phyloP scores from a whole-genome alignment of 2,888 invertebrate species.

The Junonia oenone region DNA sequence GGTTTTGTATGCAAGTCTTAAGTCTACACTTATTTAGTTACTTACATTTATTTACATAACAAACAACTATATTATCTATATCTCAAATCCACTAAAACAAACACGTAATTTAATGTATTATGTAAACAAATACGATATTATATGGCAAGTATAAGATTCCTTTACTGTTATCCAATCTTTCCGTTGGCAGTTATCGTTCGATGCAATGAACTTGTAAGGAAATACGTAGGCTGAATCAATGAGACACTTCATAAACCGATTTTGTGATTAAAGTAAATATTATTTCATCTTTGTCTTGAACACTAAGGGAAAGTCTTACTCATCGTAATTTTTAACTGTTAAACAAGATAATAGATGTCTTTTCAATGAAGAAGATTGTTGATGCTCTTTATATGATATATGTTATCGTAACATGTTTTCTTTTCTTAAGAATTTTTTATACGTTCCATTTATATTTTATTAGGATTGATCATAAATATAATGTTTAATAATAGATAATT shows the following conservation, averaged over 20 bases:
- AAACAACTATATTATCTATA: too few species aligned
- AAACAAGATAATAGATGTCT: constrained; percentile 22
- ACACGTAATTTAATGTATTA: too few species aligned
- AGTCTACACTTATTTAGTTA: too few species aligned
- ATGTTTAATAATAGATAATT: too few species aligned
- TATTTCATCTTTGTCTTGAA: constrained; percentile 44
- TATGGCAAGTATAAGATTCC: not conserved
- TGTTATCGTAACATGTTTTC: not conserved
- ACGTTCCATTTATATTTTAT: too few species aligned
- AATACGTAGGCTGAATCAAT: constrained; percentile 31
- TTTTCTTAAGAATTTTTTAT: too few species aligned
- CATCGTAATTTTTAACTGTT: constrained; percentile 21
- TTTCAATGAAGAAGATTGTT: not conserved
- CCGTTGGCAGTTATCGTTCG: not conserved
- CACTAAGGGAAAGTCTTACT: constrained; percentile 27
- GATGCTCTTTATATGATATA: not conserved
- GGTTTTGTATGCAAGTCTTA: too few species aligned
- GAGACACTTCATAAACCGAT: constrained; percentile 27
- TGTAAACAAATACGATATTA: not conserved
- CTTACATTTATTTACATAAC: too few species aligned
- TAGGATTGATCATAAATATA: too few species aligned
- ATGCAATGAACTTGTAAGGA: constrained; percentile 30
- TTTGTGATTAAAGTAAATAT: constrained; percentile 25
- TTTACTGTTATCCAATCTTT: constrained; percentile 14
- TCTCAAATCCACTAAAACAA: not conserved